Percentiles rank a stretch among this genome's conserved stretches.
These are phyloP conservation scores for Torymus auratus DNA, from an alignment of 2,888 invertebrate genomes.

Conservation along the genomic window DNA sequence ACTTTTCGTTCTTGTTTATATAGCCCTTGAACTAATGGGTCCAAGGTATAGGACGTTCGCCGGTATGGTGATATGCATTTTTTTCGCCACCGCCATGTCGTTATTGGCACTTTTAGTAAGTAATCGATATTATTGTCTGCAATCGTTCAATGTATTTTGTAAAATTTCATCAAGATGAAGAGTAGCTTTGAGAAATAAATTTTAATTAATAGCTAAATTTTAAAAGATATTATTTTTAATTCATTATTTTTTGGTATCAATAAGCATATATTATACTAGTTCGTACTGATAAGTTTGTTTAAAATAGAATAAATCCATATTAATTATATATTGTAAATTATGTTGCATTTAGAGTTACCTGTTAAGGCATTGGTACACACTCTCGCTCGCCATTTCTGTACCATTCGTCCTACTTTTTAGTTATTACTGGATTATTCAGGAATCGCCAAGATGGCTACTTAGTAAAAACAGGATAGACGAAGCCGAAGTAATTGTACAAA, in stretches of 20 bases:
- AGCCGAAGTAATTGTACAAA: constrained; percentile 81
- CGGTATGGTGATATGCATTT: constrained; percentile 82
- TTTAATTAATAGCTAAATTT: too few relatives aligned
- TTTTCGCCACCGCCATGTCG: constrained; percentile 83
- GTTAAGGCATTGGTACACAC: constrained; percentile 81
- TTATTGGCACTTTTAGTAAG: constrained; percentile 80
- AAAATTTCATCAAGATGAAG: too few relatives aligned
- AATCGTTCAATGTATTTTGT: too few relatives aligned
- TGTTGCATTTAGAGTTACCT: constrained; percentile 76
- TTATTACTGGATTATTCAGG: constrained; percentile 83
- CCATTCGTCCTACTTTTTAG: constrained; percentile 81
- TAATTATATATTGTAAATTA: background rate
- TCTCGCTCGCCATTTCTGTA: constrained; percentile 81
- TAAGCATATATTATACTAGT: too few relatives aligned
- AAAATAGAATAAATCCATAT: background rate
- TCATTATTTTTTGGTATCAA: too few relatives aligned
- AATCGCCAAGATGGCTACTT: constrained; percentile 84
- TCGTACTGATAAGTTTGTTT: too few relatives aligned
- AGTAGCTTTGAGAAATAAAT: too few relatives aligned
- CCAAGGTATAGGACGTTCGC: constrained; percentile 81
- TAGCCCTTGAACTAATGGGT: constrained; percentile 82
- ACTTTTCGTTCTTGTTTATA: constrained; percentile 30
- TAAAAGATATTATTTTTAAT: too few relatives aligned
- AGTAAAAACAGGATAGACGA: constrained; percentile 82
- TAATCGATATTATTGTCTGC: constrained; percentile 11